Conservation (phyloP, 1,140 invertebrate genomes). For the Megathymus violae region DNA sequence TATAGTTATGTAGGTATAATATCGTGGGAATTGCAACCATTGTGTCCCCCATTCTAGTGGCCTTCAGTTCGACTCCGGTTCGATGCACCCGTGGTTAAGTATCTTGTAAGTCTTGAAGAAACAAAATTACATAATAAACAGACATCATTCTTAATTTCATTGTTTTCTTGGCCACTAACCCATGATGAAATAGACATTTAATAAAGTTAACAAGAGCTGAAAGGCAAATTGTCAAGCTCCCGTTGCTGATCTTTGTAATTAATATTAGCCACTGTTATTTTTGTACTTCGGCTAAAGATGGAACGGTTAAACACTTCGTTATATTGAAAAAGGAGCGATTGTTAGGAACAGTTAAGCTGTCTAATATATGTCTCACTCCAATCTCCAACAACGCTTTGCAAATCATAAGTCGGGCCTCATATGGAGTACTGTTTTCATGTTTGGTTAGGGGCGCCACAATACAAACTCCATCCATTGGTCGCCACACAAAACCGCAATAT, state of each 20-base stretch:
- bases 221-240: neutral
- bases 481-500: too few species aligned
- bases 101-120: conserved; percentile 5
- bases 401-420: too few species aligned
- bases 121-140: conserved; percentile 17
- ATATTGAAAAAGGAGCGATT: too few species aligned
- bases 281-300: too few species aligned
- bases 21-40: conserved; percentile 28
- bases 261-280: too few species aligned
- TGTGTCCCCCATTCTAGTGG: conserved; percentile 26
- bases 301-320: too few species aligned
- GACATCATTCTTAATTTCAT: conserved; percentile 20
- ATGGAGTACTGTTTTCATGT: too few species aligned
- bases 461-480: too few species aligned
- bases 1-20: conserved; percentile 15
- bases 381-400: too few species aligned
- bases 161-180: neutral
- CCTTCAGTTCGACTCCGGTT: conserved; percentile 32
- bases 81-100: conserved; percentile 13
- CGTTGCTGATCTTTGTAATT: neutral
- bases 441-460: too few species aligned
- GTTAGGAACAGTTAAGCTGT: too few species aligned
- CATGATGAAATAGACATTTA: neutral
- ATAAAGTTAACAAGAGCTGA: neutral
- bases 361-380: too few species aligned